phyloP scores from a whole-genome alignment of 2,797 vertebrate species.

The Malurus leucopterus region DNA sequence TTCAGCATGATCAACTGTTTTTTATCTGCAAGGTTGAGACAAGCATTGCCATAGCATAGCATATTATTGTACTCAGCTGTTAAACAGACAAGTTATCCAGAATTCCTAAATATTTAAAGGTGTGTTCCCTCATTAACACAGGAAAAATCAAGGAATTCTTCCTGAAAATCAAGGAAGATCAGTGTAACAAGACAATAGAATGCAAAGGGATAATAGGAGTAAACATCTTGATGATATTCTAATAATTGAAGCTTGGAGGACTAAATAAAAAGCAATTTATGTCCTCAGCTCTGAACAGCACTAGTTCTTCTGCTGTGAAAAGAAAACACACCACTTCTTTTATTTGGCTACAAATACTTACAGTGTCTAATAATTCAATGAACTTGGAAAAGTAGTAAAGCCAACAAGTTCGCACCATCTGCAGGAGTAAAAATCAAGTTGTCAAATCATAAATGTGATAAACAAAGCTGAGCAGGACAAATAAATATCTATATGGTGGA shows the following conservation, averaged over 20 bases:
- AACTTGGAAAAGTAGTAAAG: conserved; percentile 97
- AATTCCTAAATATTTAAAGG: neutral
- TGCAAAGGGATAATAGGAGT: neutral
- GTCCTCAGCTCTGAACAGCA: neutral
- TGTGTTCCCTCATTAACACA: neutral
- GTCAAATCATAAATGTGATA: neutral
- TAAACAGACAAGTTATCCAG: neutral
- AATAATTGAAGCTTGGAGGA: neutral
- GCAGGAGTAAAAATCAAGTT: conserved; percentile 14
- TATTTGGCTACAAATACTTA: conserved; percentile 71
- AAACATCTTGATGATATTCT: neutral
- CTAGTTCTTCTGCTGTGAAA: neutral
- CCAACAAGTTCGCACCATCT: conserved; percentile 94
- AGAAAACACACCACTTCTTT: neutral
- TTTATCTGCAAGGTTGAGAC: neutral
- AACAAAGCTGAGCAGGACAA: neutral
- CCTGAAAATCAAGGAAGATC: neutral
- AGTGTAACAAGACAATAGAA: neutral
- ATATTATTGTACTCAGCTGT: neutral
- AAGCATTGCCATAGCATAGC: neutral
- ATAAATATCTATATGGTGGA: neutral
- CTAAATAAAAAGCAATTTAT: neutral
- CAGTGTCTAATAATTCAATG: conserved; percentile 94
- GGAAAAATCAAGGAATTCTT: neutral
- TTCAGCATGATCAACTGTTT: neutral